A percentile compares a stretch with the other conserved stretches of the same genome.
Evolutionary conservation across 2,797 vertebrate genomes (phyloP).

Genomic region (Cygnus olor): DNA sequence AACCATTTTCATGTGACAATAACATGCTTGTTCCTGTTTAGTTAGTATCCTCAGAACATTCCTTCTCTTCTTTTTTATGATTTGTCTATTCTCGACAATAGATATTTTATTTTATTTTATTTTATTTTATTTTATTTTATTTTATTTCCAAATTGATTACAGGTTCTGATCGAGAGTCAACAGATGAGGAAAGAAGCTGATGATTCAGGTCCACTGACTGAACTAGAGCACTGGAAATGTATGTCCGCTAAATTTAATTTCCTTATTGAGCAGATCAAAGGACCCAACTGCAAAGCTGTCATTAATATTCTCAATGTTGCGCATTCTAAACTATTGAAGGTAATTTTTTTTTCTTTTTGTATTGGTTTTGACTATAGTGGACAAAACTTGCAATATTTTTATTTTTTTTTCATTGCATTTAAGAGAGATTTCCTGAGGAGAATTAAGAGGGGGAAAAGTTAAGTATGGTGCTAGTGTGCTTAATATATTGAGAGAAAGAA

Average conservation of each 20-base stretch:
- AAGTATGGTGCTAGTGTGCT: not conserved
- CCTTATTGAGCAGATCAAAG: conserved; percentile 86
- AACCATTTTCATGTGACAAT: not conserved
- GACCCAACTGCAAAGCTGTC: conserved; percentile 80
- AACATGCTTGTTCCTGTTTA: not conserved
- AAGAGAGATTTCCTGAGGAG: not conserved
- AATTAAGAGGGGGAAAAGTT: not conserved
- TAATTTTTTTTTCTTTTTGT: conserved; percentile 37
- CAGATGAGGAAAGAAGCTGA: conserved; percentile 80
- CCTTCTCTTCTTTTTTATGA: not conserved
- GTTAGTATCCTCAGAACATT: not conserved
- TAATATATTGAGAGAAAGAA: not conserved
- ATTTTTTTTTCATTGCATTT: not conserved
- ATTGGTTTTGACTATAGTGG: not conserved
- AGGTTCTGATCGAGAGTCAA: conserved; percentile 84
- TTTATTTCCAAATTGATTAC: not conserved
- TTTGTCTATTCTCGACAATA: not conserved
- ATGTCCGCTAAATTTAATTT: conserved; percentile 83
- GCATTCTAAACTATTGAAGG: conserved; percentile 82
- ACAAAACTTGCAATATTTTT: not conserved
- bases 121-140: no score
- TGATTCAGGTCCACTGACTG: conserved; percentile 82
- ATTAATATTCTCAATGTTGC: conserved; percentile 80
- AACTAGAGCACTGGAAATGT: conserved; percentile 86
- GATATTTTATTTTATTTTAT: not conserved